Percentiles rank a stretch among this genome's conserved stretches.
Conservation (phyloP, 2,797 vertebrate genomes). For the Crenichthys baileyi region DNA sequence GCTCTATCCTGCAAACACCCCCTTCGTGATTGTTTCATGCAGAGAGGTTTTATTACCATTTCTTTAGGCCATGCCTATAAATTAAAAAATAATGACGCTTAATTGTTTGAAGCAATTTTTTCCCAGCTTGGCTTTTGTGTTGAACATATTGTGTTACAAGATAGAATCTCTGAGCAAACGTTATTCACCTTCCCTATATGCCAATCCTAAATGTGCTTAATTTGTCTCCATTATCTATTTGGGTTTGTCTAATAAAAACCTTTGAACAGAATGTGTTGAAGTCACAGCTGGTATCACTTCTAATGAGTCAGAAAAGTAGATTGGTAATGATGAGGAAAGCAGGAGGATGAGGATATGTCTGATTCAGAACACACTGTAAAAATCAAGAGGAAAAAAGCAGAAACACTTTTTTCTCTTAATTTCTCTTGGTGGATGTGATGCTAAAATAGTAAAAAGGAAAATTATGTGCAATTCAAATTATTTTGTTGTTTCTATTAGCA, state of each 20-base stretch:
- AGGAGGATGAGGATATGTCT: slow-evolving; percentile 17
- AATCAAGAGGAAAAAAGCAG: slow-evolving; percentile 17
- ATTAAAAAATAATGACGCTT: neutral
- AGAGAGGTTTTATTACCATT: neutral
- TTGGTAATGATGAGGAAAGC: slow-evolving; percentile 21
- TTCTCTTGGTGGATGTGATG: slow-evolving; percentile 22
- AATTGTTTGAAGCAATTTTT: neutral
- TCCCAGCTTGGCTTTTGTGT: neutral
- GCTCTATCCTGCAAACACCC: neutral
- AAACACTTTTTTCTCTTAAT: slow-evolving; percentile 14
- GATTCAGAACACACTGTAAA: slow-evolving; percentile 19
- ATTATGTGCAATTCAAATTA: slow-evolving; percentile 6
- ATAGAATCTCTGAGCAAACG: slow-evolving; percentile 7
- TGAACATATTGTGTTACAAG: neutral
- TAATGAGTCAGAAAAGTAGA: slow-evolving; percentile 42
- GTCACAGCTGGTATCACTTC: slow-evolving; percentile 22
- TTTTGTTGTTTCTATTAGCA: neutral
- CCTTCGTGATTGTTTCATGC: neutral
- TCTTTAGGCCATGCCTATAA: neutral
- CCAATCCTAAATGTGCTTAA: neutral
- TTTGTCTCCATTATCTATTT: slow-evolving; percentile 21
- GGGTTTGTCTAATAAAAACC: slow-evolving; percentile 9
- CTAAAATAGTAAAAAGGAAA: slow-evolving; percentile 19
- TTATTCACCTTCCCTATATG: slow-evolving; percentile 13
- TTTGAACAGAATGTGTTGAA: slow-evolving; percentile 27